Base-by-base conservation (phyloP, 2,888 invertebrate species). In the Steinernema carpocapsae region DNA sequence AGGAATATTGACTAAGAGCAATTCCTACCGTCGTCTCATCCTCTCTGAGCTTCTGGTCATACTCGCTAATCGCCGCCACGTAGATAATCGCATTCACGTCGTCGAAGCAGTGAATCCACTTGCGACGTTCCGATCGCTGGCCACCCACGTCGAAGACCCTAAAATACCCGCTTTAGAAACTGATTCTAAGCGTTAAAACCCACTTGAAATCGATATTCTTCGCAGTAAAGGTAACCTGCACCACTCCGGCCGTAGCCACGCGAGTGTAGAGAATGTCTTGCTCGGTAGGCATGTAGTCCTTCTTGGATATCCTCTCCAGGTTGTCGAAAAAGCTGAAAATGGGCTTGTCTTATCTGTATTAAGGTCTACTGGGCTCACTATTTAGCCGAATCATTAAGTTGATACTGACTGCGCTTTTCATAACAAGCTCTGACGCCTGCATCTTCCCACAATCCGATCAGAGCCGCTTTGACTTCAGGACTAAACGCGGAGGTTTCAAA, bases 51-150 rank as follows among this genome's bases (percentile, higher is more conserved):
- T 73, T 73, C 48, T 83, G 82, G 70, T 84, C 81, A 52, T 77
- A 84, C 64, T 84, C 84, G 24, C 76, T 78, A 22, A 84, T 75
- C 32, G 84, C 83, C 0, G 79, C 79, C 7, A 84, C 78, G 75
- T 79, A 84, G 3, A 84, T 78, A 32, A 84, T 75, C 6, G 79
- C 82, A 29, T 82, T 74, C 14, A 79, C 79, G 52, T 83, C 79
- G 71, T 84, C 85, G 73, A 85, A 85, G 56, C 78, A 80, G 75
- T 85, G 84, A 46, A 85, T 81, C 85, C 85, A 85, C 76, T 84
- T 86, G 37, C 82, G 71, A 32, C 86, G 75, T 70, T 86, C 86
- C 7, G 82, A 81, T 43, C 85, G 73, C 70, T 85, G 85, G 0
- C 85, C 85, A 10, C 85, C 85, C 24, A 83, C 85, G 74, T 85